Base-by-base conservation (phyloP, 2,888 invertebrate genomes). In the Clistopyga incitator region DNA sequence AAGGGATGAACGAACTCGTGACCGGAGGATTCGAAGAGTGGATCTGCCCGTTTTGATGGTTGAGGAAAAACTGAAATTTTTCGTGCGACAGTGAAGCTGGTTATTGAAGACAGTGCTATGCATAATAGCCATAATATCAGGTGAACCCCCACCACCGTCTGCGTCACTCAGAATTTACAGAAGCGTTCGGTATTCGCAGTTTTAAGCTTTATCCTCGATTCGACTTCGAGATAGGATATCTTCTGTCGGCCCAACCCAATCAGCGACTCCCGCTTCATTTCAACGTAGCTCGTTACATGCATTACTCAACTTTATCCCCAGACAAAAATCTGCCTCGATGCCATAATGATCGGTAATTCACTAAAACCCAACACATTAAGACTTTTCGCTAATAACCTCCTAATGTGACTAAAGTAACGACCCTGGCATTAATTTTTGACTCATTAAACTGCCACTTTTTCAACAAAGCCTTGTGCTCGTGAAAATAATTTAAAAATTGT, bases 101-200 rank as follows among this genome's bases (percentile, higher is more conserved):
- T 86, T 87, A 87, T 89, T 88, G 84, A 85, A 89, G 78, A 85
- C 76, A 52, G 74, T 81, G 67, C 20, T 45, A 54, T 64, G 78
- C 54, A 67, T 81, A 84, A 87, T 78, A 78, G 61, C 70, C 77
- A 54, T 54, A 82, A 85, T 85, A 85, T 83, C 81, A 70, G 20
- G 64, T 68, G 56, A 56, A 81, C 76, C 78, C 64, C 75, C 71
- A 45, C 52, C 64, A 25, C 38, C 61, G 38, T 77, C 80, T 64
- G 25, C 74, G 68, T 56, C 50, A 56, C 65, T 56, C 45, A 59
- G 72, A 72, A 75, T 82, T 78, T 75, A 59, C 71, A 67, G 47
- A 18, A 54, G n/a, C 23, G 59, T 79, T 74, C 23, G 64, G 64
- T 34, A 38, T 11, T 25, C 42, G 71, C 61, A 59, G 34, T 72